Base-by-base conservation (phyloP, 2,797 vertebrate genomes). In the Periparus ater region DNA sequence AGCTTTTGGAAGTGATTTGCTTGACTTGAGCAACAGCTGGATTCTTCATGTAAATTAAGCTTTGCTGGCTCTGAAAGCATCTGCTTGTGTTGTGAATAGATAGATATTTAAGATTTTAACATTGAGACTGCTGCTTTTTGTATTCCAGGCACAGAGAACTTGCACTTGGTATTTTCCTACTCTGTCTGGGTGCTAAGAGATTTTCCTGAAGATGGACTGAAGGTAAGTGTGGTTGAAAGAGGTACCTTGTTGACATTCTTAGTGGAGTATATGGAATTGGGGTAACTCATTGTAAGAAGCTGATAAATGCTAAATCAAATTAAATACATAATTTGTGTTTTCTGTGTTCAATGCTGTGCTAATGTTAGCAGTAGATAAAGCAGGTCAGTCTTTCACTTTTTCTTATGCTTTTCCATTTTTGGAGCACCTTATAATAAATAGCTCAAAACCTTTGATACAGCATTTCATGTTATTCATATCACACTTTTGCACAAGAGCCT, bases 171-270 rank as follows among this genome's bases (percentile, higher is more conserved):
- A 65, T 99, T 99, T 96, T 99, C 99, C 91, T 99, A 99, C 96
- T 99, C 99, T 12, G 97, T 99, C 7, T 99, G 99, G 99, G 99
- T 99, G 88, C 96, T 99, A 63, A 99, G 99, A 97, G 99, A 98
- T 80, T 99, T 98, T 92, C 98, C 99, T 32, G 99, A 99, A 75
- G 99, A 99, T 72, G 99, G 99, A 21, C 96, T 99, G 79, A 99
- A 99, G 98, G 99, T 99, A 93, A 92, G 90, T 66, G 40, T 47
- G 30, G 17, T 75, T 94, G 73, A 77, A 89, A 42, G 26, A 19
- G 42, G 18, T 30, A 13, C 55, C 26, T 80, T 88, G 29, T n/a
- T 89, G 48, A 45, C 16, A 13, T 83, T 58, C 25, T 76, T 70
- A 82, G 8, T 73, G 18, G 10, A 72, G 25, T 44, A 11, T 44